phyloP scores from a whole-genome alignment of 2,888 invertebrate species.

The Conops quadrifasciatus region DNA sequence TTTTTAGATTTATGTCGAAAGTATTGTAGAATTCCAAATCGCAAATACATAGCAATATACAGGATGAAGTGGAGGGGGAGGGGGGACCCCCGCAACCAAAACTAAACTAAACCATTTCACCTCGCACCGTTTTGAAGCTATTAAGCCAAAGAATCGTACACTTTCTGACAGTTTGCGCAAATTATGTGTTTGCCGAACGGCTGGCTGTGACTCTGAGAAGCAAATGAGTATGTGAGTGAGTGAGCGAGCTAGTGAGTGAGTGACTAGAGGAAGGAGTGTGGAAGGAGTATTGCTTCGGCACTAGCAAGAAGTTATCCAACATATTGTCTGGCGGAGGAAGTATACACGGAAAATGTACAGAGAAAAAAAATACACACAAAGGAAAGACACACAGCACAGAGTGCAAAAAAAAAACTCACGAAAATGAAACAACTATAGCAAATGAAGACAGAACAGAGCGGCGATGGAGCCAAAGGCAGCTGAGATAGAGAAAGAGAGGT shows the following conservation, averaged over 20 bases:
- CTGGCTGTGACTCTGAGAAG: not conserved
- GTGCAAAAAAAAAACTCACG: not conserved
- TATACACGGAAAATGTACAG: not conserved
- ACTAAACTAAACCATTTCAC: constrained; percentile 30
- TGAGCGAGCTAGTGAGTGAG: not conserved
- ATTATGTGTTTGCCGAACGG: constrained; percentile 23
- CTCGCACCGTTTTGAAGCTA: constrained; percentile 35
- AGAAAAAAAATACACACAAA: no score
- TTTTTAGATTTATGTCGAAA: constrained; percentile 41
- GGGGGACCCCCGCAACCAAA: constrained; percentile 1
- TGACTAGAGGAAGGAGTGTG: not conserved
- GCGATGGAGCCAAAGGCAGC: not conserved
- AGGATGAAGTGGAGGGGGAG: not conserved
- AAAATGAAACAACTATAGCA: constrained; percentile 5
- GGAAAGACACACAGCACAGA: not conserved
- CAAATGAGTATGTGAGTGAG: constrained; percentile 1
- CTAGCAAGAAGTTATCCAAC: not conserved
- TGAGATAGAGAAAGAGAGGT: not conserved
- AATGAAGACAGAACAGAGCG: not conserved
- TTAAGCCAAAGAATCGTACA: constrained; percentile 38
- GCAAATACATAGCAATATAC: constrained; percentile 25
- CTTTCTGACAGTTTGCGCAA: constrained; percentile 37
- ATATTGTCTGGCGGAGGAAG: not conserved
- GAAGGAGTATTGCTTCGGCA: not conserved
- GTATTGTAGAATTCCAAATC: constrained; percentile 36